phyloP scores from a whole-genome alignment of 2,113 vertebrate species.

The Hassar affinis region DNA sequence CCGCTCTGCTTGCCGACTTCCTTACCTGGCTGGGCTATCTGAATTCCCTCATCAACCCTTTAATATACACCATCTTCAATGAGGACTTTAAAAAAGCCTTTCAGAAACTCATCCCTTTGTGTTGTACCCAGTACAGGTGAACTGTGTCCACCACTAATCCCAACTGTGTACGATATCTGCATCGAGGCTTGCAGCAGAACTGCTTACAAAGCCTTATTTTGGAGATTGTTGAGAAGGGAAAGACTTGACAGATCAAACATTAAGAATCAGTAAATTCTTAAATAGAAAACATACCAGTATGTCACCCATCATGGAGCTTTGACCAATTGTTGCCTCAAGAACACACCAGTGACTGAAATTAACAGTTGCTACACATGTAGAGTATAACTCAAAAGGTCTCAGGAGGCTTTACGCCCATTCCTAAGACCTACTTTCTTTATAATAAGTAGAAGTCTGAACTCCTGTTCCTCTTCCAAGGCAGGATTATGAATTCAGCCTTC shows the following conservation, averaged over 20 bases:
- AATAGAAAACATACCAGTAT: neutral
- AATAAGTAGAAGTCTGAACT: neutral
- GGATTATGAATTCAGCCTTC: neutral
- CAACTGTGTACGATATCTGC: neutral
- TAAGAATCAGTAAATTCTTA: neutral
- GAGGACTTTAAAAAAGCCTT: conserved; percentile 89
- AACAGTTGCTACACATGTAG: neutral
- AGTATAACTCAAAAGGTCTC: neutral
- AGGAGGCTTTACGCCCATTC: neutral
- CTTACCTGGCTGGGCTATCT: conserved; percentile 78
- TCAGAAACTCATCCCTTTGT: conserved; percentile 77
- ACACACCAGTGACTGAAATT: neutral
- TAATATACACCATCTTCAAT: conserved; percentile 82
- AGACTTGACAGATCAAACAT: too few species aligned
- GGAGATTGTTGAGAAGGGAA: neutral
- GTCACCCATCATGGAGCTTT: neutral
- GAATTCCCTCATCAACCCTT: conserved; percentile 53
- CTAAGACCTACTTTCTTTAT: neutral
- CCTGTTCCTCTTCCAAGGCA: neutral
- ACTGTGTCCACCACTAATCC: too few species aligned
- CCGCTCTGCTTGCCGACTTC: conserved; percentile 81
- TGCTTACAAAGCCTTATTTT: neutral
- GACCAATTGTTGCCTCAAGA: neutral
- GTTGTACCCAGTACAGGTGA: conserved; percentile 67
- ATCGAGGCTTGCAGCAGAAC: neutral